Evolutionary conservation across 2,888 invertebrate genomes (phyloP).

Genomic region (Drosophila mercatorum): DNA sequence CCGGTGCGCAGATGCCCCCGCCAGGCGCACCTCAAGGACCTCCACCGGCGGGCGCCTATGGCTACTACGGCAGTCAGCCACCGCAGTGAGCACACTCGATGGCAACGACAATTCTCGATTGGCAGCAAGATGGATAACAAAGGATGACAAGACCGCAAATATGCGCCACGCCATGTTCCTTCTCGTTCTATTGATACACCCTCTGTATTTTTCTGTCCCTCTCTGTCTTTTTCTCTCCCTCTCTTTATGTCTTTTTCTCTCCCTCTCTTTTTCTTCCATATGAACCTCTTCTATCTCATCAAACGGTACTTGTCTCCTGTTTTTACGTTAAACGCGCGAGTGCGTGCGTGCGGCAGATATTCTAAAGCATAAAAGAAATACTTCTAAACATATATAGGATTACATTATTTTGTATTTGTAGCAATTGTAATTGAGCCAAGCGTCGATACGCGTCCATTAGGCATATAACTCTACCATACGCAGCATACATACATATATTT

Average conservation of each 20-base stretch:
- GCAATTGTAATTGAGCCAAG: slow-evolving; percentile 50
- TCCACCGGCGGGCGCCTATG: slow-evolving; percentile 89
- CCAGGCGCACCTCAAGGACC: slow-evolving; percentile 84
- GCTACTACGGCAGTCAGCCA: slow-evolving; percentile 93
- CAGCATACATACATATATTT: slow-evolving; percentile 37
- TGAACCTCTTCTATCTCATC: neutral
- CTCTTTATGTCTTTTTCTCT: neutral
- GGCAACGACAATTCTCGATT: neutral
- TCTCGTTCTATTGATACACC: neutral
- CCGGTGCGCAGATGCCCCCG: slow-evolving; percentile 86
- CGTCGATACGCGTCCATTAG: slow-evolving; percentile 44
- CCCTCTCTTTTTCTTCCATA: neutral
- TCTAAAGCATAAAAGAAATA: slow-evolving; percentile 17
- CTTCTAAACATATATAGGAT: slow-evolving; percentile 40
- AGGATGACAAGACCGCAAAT: slow-evolving; percentile 14
- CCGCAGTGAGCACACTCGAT: slow-evolving; percentile 84
- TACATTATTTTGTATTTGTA: slow-evolving; percentile 49
- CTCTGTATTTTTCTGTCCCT: neutral
- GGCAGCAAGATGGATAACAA: slow-evolving; percentile 3
- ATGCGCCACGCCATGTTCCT: slow-evolving; percentile 6
- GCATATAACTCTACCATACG: slow-evolving; percentile 30
- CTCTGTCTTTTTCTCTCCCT: neutral
- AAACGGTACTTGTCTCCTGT: slow-evolving; percentile 5
- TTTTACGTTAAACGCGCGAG: neutral
- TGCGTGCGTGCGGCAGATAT: slow-evolving; percentile 4